Percentiles rank a stretch among this genome's conserved stretches.
Conservation (phyloP, 2,113 vertebrate species). For the Siniperca knerii region DNA sequence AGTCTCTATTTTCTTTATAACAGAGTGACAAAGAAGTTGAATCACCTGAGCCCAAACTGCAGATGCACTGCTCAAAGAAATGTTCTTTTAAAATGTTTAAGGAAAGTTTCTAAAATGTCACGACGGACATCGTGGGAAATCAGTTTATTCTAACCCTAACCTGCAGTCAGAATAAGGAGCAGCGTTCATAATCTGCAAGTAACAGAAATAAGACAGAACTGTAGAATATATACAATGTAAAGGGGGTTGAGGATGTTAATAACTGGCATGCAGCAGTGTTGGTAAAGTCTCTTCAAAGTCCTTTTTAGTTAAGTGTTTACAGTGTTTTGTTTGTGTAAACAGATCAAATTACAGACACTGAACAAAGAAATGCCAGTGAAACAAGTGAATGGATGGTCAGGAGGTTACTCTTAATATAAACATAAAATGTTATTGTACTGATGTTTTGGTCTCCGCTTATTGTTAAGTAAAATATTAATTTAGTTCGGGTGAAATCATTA, state of each 20-base stretch:
- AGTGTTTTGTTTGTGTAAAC: constrained; percentile 31
- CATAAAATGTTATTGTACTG: background rate
- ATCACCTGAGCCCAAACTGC: background rate
- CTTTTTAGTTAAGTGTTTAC: constrained; percentile 13
- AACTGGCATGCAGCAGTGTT: constrained; percentile 5
- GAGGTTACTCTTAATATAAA: constrained; percentile 6
- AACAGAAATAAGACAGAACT: background rate
- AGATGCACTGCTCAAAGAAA: background rate
- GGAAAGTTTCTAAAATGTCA: background rate
- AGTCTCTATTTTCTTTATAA: background rate
- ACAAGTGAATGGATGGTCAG: constrained; percentile 48
- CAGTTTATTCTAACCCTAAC: background rate
- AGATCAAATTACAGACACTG: constrained; percentile 37
- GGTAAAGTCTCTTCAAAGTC: constrained; percentile 50
- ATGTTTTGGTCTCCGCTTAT: constrained; percentile 18
- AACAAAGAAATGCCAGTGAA: constrained; percentile 47
- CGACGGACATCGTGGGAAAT: background rate
- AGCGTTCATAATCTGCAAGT: background rate
- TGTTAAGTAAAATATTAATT: constrained; percentile 6
- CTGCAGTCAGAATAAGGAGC: background rate
- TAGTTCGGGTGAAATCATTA: constrained; percentile 7
- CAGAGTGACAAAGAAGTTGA: background rate
- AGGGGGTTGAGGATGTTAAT: background rate
- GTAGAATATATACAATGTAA: background rate
- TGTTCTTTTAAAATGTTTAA: background rate